Base-by-base conservation (phyloP, 1,140 invertebrate genomes). In the Ridgeia piscesae region DNA sequence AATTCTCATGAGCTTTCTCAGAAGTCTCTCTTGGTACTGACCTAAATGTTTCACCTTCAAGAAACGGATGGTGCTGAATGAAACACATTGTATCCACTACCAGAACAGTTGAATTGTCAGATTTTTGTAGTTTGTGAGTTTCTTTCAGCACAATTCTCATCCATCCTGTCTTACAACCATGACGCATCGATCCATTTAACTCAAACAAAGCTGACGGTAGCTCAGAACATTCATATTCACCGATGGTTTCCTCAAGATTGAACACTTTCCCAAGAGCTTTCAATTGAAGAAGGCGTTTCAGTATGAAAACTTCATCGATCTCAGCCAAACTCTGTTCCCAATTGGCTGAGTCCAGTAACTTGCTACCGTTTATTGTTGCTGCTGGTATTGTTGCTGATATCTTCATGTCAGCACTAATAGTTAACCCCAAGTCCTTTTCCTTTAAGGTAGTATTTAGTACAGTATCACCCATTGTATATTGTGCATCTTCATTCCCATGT, bases 181-280 rank as follows among this genome's bases (percentile, higher is more conserved):
- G 6, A 90, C 31, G 89, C 89, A 6, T 34, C 34, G 34, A 14
- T 17, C 89, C 89, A 34, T 34, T 17, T 90, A n/a, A 4, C 34
- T 90, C 89, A 90, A 31, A 90, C 35, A 90, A n/a, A 0, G 6
- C 34, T 90, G 89, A n/a, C 34, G 17, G 6, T 6, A 33, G 17
- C 35, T 90, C 31, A 31, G 89, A 35, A n/a, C 89, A 90, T 90
- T 90, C 89, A 90, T 90, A 42, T 90, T 34, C 34, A 17, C 89
- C 2, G 33, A 90, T 90, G 35, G 88, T 77, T 33, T 48, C 91
- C 50, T 92, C 91, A 77, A 92, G 34, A 34, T 92, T 89, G 21
- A 58, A 8, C 6, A 31, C n/a, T 92, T 88, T 88, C 50, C 77
- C 91, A 58, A n/a, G 8, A 33, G 42, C 77, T 77, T 77, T 27